Evolutionary conservation across 2,797 vertebrate genomes (phyloP).

Genomic region (Cuculus canorus): DNA sequence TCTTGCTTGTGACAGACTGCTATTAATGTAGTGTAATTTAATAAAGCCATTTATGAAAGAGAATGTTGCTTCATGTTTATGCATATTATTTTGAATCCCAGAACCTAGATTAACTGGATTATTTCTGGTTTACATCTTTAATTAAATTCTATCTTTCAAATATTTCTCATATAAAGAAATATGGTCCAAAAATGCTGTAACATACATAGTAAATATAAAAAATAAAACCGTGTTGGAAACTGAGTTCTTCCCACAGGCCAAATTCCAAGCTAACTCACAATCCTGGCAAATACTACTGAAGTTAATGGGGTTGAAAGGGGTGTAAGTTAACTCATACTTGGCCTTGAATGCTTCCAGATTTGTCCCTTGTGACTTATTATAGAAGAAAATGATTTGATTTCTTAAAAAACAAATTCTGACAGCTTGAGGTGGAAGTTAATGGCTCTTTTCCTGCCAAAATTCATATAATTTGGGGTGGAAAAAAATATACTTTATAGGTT

Average conservation of each 20-base stretch:
- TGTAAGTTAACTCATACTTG: conserved; percentile 16
- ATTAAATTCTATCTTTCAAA: background rate
- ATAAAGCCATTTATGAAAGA: background rate
- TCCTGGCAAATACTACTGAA: background rate
- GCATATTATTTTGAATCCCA: background rate
- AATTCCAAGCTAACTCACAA: conserved; percentile 1
- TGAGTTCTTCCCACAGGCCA: background rate
- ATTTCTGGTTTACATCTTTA: background rate
- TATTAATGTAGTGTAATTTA: background rate
- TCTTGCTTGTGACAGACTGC: background rate
- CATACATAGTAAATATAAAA: background rate
- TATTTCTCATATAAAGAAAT: background rate
- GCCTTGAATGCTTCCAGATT: conserved; percentile 6
- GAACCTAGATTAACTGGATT: background rate
- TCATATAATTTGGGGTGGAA: background rate
- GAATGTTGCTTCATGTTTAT: background rate
- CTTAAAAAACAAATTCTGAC: conserved; percentile 38
- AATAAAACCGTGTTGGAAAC: background rate
- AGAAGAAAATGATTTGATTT: conserved; percentile 9
- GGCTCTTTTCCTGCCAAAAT: conserved; percentile 37
- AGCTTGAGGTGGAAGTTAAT: conserved; percentile 36
- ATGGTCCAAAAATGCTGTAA: background rate
- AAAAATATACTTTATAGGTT: conserved; percentile 34
- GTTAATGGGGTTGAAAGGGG: conserved; percentile 29
- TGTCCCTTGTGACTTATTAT: background rate